Percentiles rank a stretch among this genome's conserved stretches.
Conservation (phyloP, 2,888 invertebrate species). For the Drosophila flavopinicola region DNA sequence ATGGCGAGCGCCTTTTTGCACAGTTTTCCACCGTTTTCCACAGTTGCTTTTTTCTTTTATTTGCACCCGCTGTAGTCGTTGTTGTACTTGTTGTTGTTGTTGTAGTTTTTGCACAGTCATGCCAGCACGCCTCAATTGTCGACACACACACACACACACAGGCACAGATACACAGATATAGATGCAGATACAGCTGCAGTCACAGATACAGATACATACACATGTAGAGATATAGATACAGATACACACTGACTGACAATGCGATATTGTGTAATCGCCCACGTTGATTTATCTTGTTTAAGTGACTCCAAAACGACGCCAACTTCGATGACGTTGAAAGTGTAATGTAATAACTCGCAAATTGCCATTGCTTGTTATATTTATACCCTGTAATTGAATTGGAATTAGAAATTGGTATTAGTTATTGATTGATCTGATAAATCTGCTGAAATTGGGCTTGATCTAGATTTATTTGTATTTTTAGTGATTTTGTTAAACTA, state of each 20-base stretch:
- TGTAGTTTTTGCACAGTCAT: constrained; percentile 61
- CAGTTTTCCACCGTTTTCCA: constrained; percentile 28
- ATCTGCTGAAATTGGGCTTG: not conserved
- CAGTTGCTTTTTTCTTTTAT: constrained; percentile 30
- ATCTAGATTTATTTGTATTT: not conserved
- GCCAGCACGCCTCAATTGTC: constrained; percentile 63
- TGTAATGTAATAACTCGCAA: constrained; percentile 69
- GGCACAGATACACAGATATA: constrained; percentile 13
- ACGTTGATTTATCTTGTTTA: constrained; percentile 79
- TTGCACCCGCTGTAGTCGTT: constrained; percentile 5
- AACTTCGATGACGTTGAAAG: constrained; percentile 54
- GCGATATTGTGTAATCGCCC: constrained; percentile 76
- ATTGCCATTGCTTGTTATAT: constrained; percentile 42
- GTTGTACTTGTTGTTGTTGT: constrained; percentile 29
- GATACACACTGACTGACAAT: constrained; percentile 37
- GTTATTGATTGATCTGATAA: not conserved
- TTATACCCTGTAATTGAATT: constrained; percentile 34
- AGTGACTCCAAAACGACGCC: constrained; percentile 66
- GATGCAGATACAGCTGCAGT: constrained; percentile 11
- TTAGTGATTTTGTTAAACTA: no score
- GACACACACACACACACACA: constrained; percentile 26
- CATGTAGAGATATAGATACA: constrained; percentile 19
- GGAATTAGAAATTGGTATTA: not conserved
- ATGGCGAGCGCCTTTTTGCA: constrained; percentile 43
- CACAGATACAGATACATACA: constrained; percentile 10